Conservation (phyloP, 1,140 invertebrate genomes). For the Diachasmimorpha longicaudata region DNA sequence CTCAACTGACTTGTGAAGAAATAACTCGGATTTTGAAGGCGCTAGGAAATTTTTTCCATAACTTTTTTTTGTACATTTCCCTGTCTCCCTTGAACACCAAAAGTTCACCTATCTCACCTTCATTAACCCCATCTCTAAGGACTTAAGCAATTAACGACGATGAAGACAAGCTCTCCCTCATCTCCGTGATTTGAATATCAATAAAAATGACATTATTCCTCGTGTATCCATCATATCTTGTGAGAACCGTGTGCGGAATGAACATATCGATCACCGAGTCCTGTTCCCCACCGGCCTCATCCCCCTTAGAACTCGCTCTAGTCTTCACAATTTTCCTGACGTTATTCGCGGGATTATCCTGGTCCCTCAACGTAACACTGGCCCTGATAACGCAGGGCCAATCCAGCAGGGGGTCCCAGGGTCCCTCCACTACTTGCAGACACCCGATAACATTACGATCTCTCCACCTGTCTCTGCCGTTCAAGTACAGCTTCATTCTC, state of each 20-base stretch:
- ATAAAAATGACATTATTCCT: conserved; percentile 71
- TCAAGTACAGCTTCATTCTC: conserved; percentile 70
- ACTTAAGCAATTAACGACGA: conserved; percentile 30
- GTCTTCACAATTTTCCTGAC: conserved; percentile 63
- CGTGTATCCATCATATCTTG: conserved; percentile 68
- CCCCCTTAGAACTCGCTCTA: conserved; percentile 52
- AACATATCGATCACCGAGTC: conserved; percentile 73
- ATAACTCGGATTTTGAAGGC: too few species aligned
- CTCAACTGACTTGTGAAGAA: too few species aligned
- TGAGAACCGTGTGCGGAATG: conserved; percentile 72
- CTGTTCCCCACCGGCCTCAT: conserved; percentile 57
- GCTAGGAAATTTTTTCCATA: too few species aligned
- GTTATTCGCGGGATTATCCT: conserved; percentile 60
- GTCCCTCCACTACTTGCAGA: conserved; percentile 69
- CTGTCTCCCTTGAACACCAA: too few species aligned
- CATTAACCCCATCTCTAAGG: too few species aligned
- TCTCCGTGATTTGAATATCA: conserved; percentile 65
- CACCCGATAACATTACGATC: conserved; percentile 73
- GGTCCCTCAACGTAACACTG: conserved; percentile 69
- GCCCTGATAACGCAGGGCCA: conserved; percentile 73
- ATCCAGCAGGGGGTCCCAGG: conserved; percentile 72
- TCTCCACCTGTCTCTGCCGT: conserved; percentile 76
- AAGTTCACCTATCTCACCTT: too few species aligned
- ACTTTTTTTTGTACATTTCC: too few species aligned
- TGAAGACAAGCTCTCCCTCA: conserved; percentile 35